These are phyloP conservation scores for Nothobranchius kuhntae DNA, from an alignment of 2,113 vertebrate species.

Conservation along the genomic window DNA sequence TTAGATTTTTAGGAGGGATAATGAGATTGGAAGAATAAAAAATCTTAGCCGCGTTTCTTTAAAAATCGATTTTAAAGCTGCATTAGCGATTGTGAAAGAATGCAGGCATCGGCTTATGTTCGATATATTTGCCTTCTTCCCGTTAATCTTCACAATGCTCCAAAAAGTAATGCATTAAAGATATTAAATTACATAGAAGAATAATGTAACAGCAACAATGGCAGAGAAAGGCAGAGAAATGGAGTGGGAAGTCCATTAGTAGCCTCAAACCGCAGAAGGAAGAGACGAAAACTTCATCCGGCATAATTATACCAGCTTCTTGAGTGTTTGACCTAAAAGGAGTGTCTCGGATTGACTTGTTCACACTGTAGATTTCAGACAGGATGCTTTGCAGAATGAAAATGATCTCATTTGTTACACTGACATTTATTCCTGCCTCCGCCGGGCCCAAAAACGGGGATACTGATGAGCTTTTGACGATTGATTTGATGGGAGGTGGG, in stretches of 20 bases:
- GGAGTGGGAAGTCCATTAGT: constrained; percentile 9
- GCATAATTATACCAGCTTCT: constrained; percentile 44
- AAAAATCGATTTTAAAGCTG: constrained; percentile 38
- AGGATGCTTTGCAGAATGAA: constrained; percentile 39
- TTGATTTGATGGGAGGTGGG: constrained; percentile 41
- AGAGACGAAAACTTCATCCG: constrained; percentile 22
- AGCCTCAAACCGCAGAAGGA: constrained; percentile 2
- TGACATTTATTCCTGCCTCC: constrained; percentile 32
- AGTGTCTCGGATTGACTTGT: constrained; percentile 55
- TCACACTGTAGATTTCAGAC: constrained; percentile 39
- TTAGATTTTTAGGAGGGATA: constrained; percentile 44
- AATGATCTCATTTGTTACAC: constrained; percentile 52
- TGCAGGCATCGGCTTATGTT: constrained; percentile 4
- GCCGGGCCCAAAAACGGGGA: constrained; percentile 19
- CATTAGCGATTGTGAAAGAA: constrained; percentile 38
- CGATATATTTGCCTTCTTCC: constrained; percentile 2
- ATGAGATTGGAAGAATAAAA: constrained; percentile 34
- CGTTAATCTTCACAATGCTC: background rate
- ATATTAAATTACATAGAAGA: constrained; percentile 14
- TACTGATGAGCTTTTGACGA: constrained; percentile 29
- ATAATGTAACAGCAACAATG: constrained; percentile 4
- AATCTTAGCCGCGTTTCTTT: constrained; percentile 39
- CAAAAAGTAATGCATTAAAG: constrained; percentile 7
- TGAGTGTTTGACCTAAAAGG: constrained; percentile 44
- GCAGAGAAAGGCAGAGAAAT: background rate